Conservation (phyloP, 2,113 vertebrate genomes). For the Phaethornis superciliosus region DNA sequence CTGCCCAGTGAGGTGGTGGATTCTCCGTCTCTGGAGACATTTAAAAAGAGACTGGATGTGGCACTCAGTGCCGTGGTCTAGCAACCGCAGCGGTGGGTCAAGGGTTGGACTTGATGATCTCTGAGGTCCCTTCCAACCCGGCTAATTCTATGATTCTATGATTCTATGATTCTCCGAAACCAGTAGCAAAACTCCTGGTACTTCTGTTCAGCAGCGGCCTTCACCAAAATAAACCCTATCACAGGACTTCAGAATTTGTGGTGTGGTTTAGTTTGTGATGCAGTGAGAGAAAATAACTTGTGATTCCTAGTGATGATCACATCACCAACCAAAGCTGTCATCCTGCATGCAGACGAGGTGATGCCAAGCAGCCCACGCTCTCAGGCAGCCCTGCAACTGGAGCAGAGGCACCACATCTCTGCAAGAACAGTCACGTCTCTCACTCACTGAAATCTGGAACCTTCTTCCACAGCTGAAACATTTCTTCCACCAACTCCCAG, state of each 20-base stretch:
- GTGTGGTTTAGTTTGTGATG: background rate
- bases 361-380: background rate
- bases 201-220: background rate
- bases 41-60: too few relatives aligned
- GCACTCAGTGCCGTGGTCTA: too few relatives aligned
- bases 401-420: background rate
- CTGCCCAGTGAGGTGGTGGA: too few relatives aligned
- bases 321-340: background rate
- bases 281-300: background rate
- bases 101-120: too few relatives aligned
- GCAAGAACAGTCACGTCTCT: background rate
- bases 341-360: background rate
- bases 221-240: background rate
- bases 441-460: background rate
- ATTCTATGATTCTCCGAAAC: background rate
- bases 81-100: too few relatives aligned
- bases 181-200: background rate
- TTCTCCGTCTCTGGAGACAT: too few relatives aligned
- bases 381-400: background rate
- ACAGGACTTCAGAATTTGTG: background rate
- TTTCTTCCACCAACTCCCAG: background rate
- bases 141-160: too few relatives aligned
- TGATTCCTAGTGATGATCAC: background rate
- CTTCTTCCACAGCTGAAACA: background rate
- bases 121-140: too few relatives aligned